These are phyloP conservation scores for Palythoa caribaeorum DNA, from an alignment of 92 coral and sea anemone species.

Conservation along the genomic window DNA sequence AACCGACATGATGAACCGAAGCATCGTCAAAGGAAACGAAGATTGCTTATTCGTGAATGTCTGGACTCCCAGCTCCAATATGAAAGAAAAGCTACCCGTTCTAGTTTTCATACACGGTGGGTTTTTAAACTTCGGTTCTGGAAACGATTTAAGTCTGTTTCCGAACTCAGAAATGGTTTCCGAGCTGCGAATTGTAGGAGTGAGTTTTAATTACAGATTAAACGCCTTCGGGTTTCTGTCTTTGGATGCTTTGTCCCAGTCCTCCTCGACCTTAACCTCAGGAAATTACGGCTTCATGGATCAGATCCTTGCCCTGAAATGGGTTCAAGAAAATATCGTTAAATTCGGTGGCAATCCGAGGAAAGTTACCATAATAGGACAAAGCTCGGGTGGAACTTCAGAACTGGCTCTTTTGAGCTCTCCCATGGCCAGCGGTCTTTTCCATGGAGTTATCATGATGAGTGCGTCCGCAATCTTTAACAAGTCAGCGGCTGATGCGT, in stretches of 20 bases:
- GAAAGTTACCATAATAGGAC: constrained; percentile 75
- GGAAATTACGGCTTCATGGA: constrained; percentile 89
- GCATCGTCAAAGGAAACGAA: constrained; percentile 64
- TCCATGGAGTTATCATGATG: constrained; percentile 75
- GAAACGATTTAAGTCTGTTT: constrained; percentile 62
- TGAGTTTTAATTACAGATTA: constrained; percentile 77
- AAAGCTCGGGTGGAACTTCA: constrained; percentile 86
- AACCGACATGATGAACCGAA: constrained; percentile 42
- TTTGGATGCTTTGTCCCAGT: constrained; percentile 52
- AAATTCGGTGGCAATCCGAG: constrained; percentile 78
- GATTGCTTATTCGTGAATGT: constrained; percentile 79
- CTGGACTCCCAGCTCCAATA: constrained; percentile 59
- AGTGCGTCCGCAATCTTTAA: constrained; percentile 67
- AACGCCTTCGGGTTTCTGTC: constrained; percentile 81
- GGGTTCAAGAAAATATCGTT: constrained; percentile 69
- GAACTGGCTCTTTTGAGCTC: constrained; percentile 71
- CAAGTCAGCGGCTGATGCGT: constrained; percentile 70
- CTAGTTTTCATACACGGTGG: constrained; percentile 78
- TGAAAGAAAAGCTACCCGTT: constrained; percentile 62
- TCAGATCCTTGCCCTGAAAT: constrained; percentile 73
- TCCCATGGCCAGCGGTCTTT: constrained; percentile 71
- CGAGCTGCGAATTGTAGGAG: constrained; percentile 68
- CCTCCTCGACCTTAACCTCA: constrained; percentile 53
- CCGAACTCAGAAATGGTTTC: constrained; percentile 69
- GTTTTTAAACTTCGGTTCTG: constrained; percentile 61